phyloP scores from a whole-genome alignment of 2,888 invertebrate species.

The Escarpia spicata region DNA sequence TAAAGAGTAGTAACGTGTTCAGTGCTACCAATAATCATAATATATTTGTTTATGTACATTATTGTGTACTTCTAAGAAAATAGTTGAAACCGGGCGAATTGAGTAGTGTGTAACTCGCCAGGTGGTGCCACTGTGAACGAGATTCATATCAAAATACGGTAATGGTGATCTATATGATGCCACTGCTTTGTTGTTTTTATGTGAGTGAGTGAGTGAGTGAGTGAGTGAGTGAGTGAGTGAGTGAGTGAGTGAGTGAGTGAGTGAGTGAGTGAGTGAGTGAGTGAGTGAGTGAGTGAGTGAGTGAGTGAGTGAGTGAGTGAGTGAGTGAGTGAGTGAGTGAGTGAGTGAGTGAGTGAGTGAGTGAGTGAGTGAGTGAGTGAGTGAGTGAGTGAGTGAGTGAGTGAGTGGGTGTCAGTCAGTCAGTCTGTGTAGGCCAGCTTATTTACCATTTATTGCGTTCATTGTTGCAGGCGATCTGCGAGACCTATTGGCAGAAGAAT shows the following conservation, averaged over 20 bases:
- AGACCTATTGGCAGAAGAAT: neutral
- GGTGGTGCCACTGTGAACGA: too few relatives aligned
- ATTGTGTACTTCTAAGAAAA: too few relatives aligned
- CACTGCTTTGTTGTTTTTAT: neutral
- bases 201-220: neutral
- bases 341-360: neutral
- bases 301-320: neutral
- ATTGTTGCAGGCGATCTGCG: constrained; percentile 17
- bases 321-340: neutral
- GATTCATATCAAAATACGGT: too few relatives aligned
- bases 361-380: neutral
- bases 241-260: neutral
- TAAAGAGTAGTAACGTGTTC: too few relatives aligned
- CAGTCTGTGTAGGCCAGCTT: too few relatives aligned
- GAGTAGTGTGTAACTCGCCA: too few relatives aligned
- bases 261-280: neutral
- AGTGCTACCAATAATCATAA: too few relatives aligned
- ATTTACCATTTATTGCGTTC: neutral
- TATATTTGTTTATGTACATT: too few relatives aligned
- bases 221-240: neutral
- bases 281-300: neutral
- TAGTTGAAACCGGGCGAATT: too few relatives aligned
- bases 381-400: too few relatives aligned
- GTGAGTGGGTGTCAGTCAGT: neutral
- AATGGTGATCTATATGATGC: too few relatives aligned